Base-by-base conservation (phyloP, 2,797 vertebrate genomes). In the Syngnathus acus region DNA sequence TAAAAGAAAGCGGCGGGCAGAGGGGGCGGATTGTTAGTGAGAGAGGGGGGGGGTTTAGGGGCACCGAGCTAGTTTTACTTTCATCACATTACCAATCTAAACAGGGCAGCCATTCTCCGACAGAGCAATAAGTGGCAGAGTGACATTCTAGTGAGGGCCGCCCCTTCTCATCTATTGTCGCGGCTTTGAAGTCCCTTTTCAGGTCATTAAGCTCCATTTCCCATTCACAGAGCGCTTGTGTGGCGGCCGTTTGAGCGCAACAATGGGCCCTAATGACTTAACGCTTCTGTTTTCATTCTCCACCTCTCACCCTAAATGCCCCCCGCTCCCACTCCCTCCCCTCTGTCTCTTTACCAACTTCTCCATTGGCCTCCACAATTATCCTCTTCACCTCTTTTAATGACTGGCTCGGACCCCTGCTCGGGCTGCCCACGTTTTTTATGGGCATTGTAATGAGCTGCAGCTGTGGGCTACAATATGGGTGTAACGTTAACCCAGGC, bases 401-500 rank as follows among this genome's bases (percentile, higher is more conserved):
- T 86, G 82, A 84, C 76, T 58, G 73, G 69, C 82, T 78, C 72
- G 79, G 77, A 85, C 84, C 80, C 81, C 86, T 85, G 78, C 74
- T 88, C 88, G 79, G 89, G 88, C 79, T 89, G 85, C 84, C 77
- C 79, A 84, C 73, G 19, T 82, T 89, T 91, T 65, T 65, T 62
- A 45, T 95, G 87, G 89, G 82, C 73, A 83, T 92, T 91, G 88
- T 96, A 91, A 93, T 88, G 87, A 89, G 90, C 88, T 92, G 92
- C 95, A 98, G 94, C 94, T 97, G 95, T 92, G 91, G 84, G 92
- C 88, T 92, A 93, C 94, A 92, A 86, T 85, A 84, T 79, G 90
- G 84, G 88, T 89, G 81, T 92, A 92, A 93, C 72, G 80, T 93
- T 93, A 93, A 89, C 88, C 91, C 85, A 90, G 89, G 89, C 88